Percentiles rank a stretch among this genome's conserved stretches.
Evolutionary conservation across 2,113 vertebrate species (phyloP).

Genomic region (Drymodes brunneopygia): DNA sequence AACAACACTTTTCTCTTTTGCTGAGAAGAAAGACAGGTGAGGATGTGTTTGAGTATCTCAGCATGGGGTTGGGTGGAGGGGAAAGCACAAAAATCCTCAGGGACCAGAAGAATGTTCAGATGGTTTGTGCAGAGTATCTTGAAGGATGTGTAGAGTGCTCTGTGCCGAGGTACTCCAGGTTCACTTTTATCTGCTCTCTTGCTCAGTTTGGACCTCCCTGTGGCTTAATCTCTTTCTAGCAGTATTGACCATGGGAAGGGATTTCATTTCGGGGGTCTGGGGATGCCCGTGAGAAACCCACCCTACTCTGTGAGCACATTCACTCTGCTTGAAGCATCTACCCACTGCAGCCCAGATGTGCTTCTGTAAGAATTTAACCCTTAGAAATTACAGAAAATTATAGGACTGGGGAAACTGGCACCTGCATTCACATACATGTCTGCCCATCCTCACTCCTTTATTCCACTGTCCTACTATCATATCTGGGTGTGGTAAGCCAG

Average conservation of each 20-base stretch:
- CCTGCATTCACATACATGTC: neutral
- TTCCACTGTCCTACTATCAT: neutral
- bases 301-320: neutral
- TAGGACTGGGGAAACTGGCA: neutral
- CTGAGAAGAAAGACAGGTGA: neutral
- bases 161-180: neutral
- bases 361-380: neutral
- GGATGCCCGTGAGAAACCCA: neutral
- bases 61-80: neutral
- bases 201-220: neutral
- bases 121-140: neutral
- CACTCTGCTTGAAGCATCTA: neutral
- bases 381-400: neutral
- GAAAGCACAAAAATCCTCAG: neutral
- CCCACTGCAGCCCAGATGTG: neutral
- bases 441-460: neutral
- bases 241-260: neutral
- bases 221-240: neutral
- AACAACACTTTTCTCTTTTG: neutral
- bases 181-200: neutral
- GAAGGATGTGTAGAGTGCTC: neutral
- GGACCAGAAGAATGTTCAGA: neutral
- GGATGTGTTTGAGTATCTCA: neutral
- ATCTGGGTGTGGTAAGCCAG: neutral
- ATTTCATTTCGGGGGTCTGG: neutral